Base-by-base conservation (phyloP, 2,113 vertebrate genomes). In the Serinus canaria region DNA sequence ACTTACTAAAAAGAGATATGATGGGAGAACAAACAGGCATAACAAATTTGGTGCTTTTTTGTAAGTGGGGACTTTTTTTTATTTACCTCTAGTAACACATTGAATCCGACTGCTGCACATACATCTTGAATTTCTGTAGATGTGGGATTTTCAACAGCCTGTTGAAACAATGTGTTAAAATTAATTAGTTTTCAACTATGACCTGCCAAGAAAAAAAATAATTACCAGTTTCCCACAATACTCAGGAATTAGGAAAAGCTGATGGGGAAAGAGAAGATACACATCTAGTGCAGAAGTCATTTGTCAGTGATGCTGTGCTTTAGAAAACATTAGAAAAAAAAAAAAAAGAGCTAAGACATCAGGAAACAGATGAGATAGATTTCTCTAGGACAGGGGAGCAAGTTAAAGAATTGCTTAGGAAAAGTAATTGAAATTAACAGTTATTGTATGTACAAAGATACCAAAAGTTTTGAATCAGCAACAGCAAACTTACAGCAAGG, bases 131-230 rank as follows among this genome's bases (percentile, higher is more conserved):
- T 99, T 98, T 99, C 99, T 6, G 98, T 96, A 94, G 99, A 99
- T 2, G 99, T 99, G 13, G 99, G 99, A 84, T 99, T 99, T 97
- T 99, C 99, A 97, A 99, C 99, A 63, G 98, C 99, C 99, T 99
- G 72, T 90, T 91, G 89, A 62, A 95, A 68, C 14, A 83, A 79
- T 10, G 12, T 11, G 10, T 60, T 62, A 74, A 28, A 41, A 44
- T 25, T 74, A 59, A 37, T 76, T 64, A 28, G 21, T 49, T 49
- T 63, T 62, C 39, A 68, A 22, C 49, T 12, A 76, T 27, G 33
- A 89, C 59, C 53, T 59, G 28, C 33, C 10, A 46, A 24, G 6
- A 39, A 1, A 84, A 27, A 47, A 50, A 52, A 25, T 0, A 82
- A 11, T 55, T 56, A 62, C 10, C 11, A 28, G 31, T 25, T 83